Evolutionary conservation across 2,797 vertebrate genomes (phyloP).

Genomic region (Trachops cirrhosus): DNA sequence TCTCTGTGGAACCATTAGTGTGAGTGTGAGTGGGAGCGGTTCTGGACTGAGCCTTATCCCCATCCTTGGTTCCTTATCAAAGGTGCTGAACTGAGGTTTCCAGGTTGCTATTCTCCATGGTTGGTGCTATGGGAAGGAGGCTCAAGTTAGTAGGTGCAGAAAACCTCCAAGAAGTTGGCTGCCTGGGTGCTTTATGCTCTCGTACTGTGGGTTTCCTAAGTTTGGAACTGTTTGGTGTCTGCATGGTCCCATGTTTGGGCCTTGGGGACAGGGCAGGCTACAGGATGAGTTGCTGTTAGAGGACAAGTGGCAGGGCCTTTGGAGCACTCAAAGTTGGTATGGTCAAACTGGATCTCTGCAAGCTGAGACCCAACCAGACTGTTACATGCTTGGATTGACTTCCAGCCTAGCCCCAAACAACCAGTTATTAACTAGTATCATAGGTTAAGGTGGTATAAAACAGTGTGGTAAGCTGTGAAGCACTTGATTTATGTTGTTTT

Average conservation of each 20-base stretch:
- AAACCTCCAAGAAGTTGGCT: background rate
- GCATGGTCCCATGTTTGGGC: background rate
- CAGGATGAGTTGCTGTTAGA: background rate
- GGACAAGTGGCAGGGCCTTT: background rate
- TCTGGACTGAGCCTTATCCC: background rate
- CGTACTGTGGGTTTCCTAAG: background rate
- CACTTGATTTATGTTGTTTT: background rate
- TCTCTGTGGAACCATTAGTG: background rate
- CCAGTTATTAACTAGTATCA: background rate
- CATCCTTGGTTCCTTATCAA: background rate
- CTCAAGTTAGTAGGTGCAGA: conserved; percentile 3
- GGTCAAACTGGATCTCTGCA: conserved; percentile 8
- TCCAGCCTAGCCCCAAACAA: background rate
- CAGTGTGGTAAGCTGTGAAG: background rate
- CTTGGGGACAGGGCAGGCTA: background rate
- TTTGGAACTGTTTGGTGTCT: background rate
- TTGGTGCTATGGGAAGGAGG: background rate
- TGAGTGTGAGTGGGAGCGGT: background rate
- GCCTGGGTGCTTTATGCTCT: background rate
- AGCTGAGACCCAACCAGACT: background rate
- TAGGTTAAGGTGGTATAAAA: background rate
- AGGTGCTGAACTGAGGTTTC: background rate
- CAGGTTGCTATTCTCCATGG: background rate
- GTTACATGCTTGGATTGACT: background rate
- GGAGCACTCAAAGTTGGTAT: background rate